Evolutionary conservation across 2,888 invertebrate species (phyloP).

Genomic region (Drosophila rubida): DNA sequence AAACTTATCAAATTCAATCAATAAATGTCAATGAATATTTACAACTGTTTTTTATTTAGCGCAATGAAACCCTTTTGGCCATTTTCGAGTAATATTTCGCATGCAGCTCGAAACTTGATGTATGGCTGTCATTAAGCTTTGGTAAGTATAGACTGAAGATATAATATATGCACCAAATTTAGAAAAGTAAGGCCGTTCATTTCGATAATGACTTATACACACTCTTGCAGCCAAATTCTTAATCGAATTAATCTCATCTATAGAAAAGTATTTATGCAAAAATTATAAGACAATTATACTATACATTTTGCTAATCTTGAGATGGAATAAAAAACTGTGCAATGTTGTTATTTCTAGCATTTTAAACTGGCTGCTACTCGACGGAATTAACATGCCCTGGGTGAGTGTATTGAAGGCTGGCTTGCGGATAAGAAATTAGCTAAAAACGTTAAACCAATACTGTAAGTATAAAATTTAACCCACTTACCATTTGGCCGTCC

Average conservation of each 20-base stretch:
- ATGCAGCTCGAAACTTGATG: constrained; percentile 7
- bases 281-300: too few relatives aligned
- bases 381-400: neutral
- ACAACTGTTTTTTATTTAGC: constrained; percentile 26
- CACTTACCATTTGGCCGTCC: neutral
- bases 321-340: too few relatives aligned
- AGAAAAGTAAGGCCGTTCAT: neutral
- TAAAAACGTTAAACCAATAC: neutral
- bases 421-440: constrained; percentile 43
- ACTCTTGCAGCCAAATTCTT: neutral
- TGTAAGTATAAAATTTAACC: constrained; percentile 15
- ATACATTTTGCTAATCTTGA: too few relatives aligned
- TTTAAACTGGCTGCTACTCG: too few relatives aligned
- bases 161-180: neutral
- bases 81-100: neutral
- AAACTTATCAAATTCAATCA: constrained; percentile 81
- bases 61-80: neutral
- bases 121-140: constrained; percentile 1
- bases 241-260: too few relatives aligned
- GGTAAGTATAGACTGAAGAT: constrained; percentile 5
- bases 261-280: too few relatives aligned
- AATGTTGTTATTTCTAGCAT: too few relatives aligned
- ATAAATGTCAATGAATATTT: constrained; percentile 81
- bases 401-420: constrained; percentile 6
- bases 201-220: neutral